Evolutionary conservation across 2,113 vertebrate species (phyloP), one percentile per base, ranked within the genome.

Genomic region (Aleadryas rufinucha): DNA sequence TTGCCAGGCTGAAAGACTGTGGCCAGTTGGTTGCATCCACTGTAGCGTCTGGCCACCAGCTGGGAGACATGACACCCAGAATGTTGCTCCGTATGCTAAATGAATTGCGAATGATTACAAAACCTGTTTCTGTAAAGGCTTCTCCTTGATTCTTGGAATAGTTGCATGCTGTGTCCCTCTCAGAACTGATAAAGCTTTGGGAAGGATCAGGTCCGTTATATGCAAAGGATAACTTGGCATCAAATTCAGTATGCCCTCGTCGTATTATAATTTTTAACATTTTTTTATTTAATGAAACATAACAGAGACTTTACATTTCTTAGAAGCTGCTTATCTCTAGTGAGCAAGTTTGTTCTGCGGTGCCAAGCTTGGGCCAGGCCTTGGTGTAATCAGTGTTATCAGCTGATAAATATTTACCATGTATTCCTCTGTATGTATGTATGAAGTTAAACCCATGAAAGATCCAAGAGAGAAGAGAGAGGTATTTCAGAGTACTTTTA

Each of bases 81-180:
- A 95, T 95, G 89, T 47, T 76, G 44, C 95, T 95, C 94, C 86
- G 39, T 96, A 97, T 97, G 94, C 78, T 97, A 95, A 82, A 90
- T 84, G 95, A 95, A 96, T 90, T 96, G 89, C 3, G 17, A 93
- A 82, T 93, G 68, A 97, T 95, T 86, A 82, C 66, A 87, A 94
- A 95, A 74, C 79, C 72, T 87, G 91, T 77, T 95, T 87, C 96
- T 86, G 53, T 81, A 95, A 94, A 95, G 92, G 28, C 37, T 95
- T 87, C 85, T 96, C 65, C 74, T 81, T 77, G 69, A 41, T 91
- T 89, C 85, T 94, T 93, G 87, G 76, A 95, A 86, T 72, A 89
- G 50, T 60, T 72, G 45, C 1, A 0, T 75, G 56, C 69, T 78
- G 49, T 56, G 77, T 94, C 57, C 50, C 84, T 90, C 88, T 77